phyloP scores from a whole-genome alignment of 2,113 vertebrate species.

The Onychostruthus taczanowskii region DNA sequence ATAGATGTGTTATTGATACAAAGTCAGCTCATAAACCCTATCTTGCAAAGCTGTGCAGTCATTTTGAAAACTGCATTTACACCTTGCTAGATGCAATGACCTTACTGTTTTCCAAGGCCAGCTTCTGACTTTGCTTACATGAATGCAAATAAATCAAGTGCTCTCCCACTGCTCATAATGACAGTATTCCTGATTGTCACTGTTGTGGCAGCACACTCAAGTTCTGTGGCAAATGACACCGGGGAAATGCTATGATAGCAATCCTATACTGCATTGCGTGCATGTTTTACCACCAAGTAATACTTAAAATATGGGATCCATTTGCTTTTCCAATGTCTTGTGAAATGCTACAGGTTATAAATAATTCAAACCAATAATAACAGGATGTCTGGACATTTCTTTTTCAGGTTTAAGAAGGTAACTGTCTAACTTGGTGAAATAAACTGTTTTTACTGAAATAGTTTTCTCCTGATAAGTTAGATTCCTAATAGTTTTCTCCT shows the following conservation, averaged over 20 bases:
- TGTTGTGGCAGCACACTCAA: background rate
- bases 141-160: conserved; percentile 38
- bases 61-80: conserved; percentile 24
- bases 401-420: background rate
- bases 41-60: background rate
- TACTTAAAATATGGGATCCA: conserved; percentile 25
- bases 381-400: background rate
- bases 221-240: background rate
- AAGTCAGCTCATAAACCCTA: background rate
- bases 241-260: background rate
- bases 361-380: conserved; percentile 47
- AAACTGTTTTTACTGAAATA: background rate
- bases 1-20: background rate
- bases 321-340: conserved; percentile 19
- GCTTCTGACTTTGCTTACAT: conserved; percentile 2
- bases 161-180: conserved; percentile 38
- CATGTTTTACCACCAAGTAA: conserved; percentile 19
- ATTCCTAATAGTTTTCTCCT: too few relatives aligned
- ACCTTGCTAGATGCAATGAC: background rate
- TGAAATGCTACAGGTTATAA: conserved; percentile 35
- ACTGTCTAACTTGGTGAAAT: background rate
- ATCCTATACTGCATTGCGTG: background rate
- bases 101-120: background rate
- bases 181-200: conserved; percentile 21
- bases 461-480: background rate